Evolutionary conservation across 2,888 invertebrate species (phyloP), one percentile per base, ranked within the genome.

Genomic region (Furcula furcula): DNA sequence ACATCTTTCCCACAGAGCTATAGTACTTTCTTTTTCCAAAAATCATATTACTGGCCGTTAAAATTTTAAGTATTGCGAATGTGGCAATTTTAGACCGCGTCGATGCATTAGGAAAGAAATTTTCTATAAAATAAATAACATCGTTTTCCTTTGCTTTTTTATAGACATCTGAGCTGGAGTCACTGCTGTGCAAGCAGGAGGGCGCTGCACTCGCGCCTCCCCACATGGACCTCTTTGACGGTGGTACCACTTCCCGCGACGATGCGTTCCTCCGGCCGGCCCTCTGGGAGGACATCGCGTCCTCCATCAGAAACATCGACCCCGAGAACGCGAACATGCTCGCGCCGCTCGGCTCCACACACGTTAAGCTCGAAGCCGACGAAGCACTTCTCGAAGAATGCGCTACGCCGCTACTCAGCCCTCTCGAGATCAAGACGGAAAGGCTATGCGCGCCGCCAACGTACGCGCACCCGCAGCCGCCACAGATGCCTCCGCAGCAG

Each of bases 211-310:
- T 80, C 86, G 92, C 81, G 88, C 92, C 82, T 91, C 91, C 77
- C 91, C 77, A 84, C 90, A 81, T 89, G 86, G 83, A 85, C 70
- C 81, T 89, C 34, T 89, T 89, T 71, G 86, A 89, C 46, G 80
- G 92, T 22, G 90, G 90, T 31, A 76, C 89, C 32, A 85, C 86
- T 45, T 84, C 91, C 81, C 73, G 94, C 76, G 96, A 97, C 82
- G 96, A 97, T 85, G 94, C 94, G 33, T 96, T 95, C 85, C 92
- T 95, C 56, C 93, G 95, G 63, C 96, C 96, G 26, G 95, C 95
- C 18, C 91, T 96, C 23, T 97, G 97, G 97, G 96, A 97, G 85
- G 96, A 97, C 89, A 96, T 97, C 74, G 94, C 96, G 50, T 95
- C 95, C 76, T 95, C 95, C 68, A 95, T 96, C 81, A 93, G 95